Percentiles rank a stretch among this genome's conserved stretches.
phyloP scores from a whole-genome alignment of 1,140 invertebrate genomes.

The Drosophila willistoni region DNA sequence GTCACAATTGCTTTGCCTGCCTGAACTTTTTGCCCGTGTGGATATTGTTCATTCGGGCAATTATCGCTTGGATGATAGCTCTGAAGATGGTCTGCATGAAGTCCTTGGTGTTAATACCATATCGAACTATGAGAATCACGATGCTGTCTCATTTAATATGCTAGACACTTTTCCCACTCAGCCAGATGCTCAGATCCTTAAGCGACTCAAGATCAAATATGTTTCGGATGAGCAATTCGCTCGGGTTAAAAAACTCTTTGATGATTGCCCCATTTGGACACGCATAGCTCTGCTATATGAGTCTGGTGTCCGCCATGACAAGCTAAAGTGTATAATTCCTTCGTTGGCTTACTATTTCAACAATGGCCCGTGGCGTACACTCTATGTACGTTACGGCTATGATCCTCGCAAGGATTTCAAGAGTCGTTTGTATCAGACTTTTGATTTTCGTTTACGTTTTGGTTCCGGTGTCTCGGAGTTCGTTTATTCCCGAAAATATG shows the following conservation, averaged over 20 bases:
- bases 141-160: constrained; percentile 70
- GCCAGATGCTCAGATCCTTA: constrained; percentile 69
- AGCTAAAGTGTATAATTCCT: constrained; percentile 92
- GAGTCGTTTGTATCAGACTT: constrained; percentile 91
- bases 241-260: constrained; percentile 85
- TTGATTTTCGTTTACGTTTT: constrained; percentile 91
- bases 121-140: constrained; percentile 84
- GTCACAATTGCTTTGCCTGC: constrained; percentile 89
- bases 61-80: constrained; percentile 84
- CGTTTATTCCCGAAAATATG: constrained; percentile 65
- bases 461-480: constrained; percentile 76
- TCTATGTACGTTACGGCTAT: constrained; percentile 94
- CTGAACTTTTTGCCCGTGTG: constrained; percentile 90
- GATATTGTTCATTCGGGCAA: constrained; percentile 87
- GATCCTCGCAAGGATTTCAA: constrained; percentile 92
- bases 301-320: constrained; percentile 86
- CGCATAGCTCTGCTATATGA: constrained; percentile 88
- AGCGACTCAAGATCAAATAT: constrained; percentile 83
- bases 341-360: constrained; percentile 92
- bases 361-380: constrained; percentile 93
- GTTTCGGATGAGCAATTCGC: constrained; percentile 76
- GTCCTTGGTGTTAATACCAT: constrained; percentile 82
- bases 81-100: constrained; percentile 69
- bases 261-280: constrained; percentile 93
- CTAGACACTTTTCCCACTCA: constrained; percentile 68